phyloP scores from a whole-genome alignment of 2,113 vertebrate species.

The Larimichthys polyactis region DNA sequence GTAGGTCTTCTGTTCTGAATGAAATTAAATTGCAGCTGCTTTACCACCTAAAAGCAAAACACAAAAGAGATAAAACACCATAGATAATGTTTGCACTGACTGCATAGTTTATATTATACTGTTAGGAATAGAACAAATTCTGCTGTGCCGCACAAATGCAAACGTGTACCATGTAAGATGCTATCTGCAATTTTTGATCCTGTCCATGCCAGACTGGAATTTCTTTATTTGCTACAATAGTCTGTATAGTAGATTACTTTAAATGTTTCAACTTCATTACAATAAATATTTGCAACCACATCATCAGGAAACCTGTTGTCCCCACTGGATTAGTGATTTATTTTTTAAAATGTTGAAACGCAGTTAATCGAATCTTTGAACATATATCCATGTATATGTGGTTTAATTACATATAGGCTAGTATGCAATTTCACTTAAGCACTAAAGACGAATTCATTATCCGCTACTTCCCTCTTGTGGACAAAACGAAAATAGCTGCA shows the following conservation, averaged over 20 bases:
- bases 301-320: not conserved
- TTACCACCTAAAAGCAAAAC: constrained; percentile 10
- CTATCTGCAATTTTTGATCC: not conserved
- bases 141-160: not conserved
- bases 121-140: not conserved
- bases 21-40: constrained; percentile 43
- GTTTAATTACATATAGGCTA: not conserved
- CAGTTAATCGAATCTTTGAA: not conserved
- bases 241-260: not conserved
- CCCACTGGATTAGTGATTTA: not conserved
- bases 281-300: not conserved
- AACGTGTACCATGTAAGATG: not conserved
- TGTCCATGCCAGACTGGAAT: not conserved
- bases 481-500: not conserved
- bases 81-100: not conserved
- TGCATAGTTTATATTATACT: not conserved
- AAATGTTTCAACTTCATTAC: not conserved
- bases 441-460: constrained; percentile 5
- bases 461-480: constrained; percentile 67
- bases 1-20: not conserved
- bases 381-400: not conserved
- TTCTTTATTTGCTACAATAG: not conserved
- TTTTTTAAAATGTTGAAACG: not conserved
- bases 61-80: not conserved
- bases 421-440: not conserved